Conservation (phyloP, 2,888 invertebrate genomes). For the Tuta absoluta region DNA sequence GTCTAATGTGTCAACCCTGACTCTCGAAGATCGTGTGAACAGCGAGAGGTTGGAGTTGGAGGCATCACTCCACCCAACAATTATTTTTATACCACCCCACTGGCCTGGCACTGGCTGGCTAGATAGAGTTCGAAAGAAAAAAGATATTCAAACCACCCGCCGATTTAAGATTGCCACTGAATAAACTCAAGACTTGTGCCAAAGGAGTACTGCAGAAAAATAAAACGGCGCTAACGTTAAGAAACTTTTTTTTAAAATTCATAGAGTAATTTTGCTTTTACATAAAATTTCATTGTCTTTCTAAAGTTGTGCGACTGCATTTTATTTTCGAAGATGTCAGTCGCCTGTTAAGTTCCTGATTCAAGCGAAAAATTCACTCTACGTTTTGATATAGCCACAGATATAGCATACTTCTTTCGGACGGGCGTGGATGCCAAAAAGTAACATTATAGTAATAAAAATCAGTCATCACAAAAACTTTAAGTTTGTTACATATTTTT, state of each 20-base stretch:
- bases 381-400: no score
- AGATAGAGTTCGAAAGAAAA: slow-evolving; percentile 32
- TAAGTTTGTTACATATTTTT: no score
- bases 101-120: slow-evolving; percentile 19
- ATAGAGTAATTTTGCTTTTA: background rate
- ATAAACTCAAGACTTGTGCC: no score
- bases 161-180: slow-evolving; percentile 50
- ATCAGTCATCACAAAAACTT: no score
- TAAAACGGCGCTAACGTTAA: background rate
- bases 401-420: no score
- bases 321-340: no score
- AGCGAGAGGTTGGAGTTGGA: slow-evolving; percentile 62
- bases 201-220: no score
- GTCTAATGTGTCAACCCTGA: slow-evolving; percentile 57
- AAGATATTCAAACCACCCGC: slow-evolving; percentile 33
- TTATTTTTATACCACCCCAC: slow-evolving; percentile 69
- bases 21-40: slow-evolving; percentile 60
- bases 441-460: no score
- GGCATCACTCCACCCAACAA: slow-evolving; percentile 59
- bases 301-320: background rate
- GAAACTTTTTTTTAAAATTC: background rate
- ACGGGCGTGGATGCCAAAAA: no score
- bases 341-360: no score
- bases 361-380: no score
- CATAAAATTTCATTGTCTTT: background rate